A percentile compares a stretch with the other conserved stretches of the same genome.
Conservation (phyloP, 2,113 vertebrate species). For the Benitochromis conjunctus region DNA sequence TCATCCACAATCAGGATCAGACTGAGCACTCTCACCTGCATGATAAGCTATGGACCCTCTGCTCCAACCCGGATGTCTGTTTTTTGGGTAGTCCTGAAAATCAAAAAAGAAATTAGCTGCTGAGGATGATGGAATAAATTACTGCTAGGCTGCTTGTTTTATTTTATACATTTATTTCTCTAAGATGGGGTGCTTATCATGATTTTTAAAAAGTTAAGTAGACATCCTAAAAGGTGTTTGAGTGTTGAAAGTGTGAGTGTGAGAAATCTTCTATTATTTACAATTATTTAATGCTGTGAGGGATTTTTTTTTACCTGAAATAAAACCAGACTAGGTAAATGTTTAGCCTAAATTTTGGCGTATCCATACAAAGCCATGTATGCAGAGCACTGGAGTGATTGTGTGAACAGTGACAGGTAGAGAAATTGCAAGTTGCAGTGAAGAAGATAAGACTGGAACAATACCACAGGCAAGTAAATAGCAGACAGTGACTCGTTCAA, state of each 20-base stretch:
- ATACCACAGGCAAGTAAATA: neutral
- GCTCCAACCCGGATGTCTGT: constrained; percentile 92
- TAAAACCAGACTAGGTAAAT: neutral
- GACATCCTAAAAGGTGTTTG: neutral
- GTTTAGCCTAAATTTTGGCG: neutral
- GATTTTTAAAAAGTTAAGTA: neutral
- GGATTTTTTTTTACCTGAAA: neutral
- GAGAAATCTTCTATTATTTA: neutral
- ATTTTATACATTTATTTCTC: neutral
- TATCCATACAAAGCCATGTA: neutral
- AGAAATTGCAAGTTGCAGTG: neutral
- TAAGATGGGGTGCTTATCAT: neutral
- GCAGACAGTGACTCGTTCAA: neutral
- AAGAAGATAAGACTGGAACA: neutral
- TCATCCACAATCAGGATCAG: neutral
- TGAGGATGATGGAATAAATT: neutral
- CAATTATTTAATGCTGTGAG: neutral
- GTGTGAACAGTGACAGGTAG: neutral
- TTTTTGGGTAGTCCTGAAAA: constrained; percentile 88
- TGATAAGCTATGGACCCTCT: constrained; percentile 92
- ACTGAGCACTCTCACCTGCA: constrained; percentile 74
- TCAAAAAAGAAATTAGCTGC: neutral
- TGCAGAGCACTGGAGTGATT: neutral
- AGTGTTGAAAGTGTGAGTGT: too few relatives aligned
- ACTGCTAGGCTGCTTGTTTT: neutral